These are phyloP conservation scores for Pipistrellus kuhlii DNA, from an alignment of 2,797 vertebrate genomes.

Conservation along the genomic window DNA sequence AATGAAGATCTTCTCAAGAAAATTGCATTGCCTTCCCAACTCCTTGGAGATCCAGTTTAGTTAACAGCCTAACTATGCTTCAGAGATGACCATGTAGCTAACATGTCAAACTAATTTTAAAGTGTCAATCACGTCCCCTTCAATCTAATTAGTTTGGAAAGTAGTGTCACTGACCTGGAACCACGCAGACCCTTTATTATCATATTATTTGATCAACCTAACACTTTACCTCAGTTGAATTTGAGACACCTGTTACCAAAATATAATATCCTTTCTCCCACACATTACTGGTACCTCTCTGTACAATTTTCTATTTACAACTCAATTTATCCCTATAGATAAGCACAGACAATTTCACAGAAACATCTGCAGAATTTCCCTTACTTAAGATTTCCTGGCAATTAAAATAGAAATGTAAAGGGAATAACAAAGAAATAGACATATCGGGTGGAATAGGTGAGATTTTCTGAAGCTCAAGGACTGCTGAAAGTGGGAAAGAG, in stretches of 20 bases:
- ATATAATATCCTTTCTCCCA: slow-evolving; percentile 73
- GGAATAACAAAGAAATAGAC: background rate
- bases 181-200: slow-evolving; percentile 81
- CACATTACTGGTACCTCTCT: slow-evolving; percentile 64
- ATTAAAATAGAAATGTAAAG: slow-evolving; percentile 57
- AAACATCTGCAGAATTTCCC: slow-evolving; percentile 3
- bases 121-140: slow-evolving; percentile 83
- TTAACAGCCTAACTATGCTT: slow-evolving; percentile 81
- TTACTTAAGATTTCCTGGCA: slow-evolving; percentile 57
- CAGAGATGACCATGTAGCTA: slow-evolving; percentile 80
- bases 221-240: slow-evolving; percentile 78
- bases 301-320: slow-evolving; percentile 80
- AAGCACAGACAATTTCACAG: slow-evolving; percentile 48
- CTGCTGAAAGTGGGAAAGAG: background rate
- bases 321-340: slow-evolving; percentile 71
- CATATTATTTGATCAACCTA: slow-evolving; percentile 82
- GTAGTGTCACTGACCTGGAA: slow-evolving; percentile 84
- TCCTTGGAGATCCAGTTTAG: slow-evolving; percentile 82
- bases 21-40: slow-evolving; percentile 80
- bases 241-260: slow-evolving; percentile 79
- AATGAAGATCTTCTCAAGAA: slow-evolving; percentile 80
- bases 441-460: background rate
- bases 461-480: slow-evolving; percentile 12
- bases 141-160: slow-evolving; percentile 85
- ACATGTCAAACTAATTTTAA: slow-evolving; percentile 85